Evolutionary conservation across 2,888 invertebrate genomes (phyloP).

Genomic region (Athripsodes cinereus): DNA sequence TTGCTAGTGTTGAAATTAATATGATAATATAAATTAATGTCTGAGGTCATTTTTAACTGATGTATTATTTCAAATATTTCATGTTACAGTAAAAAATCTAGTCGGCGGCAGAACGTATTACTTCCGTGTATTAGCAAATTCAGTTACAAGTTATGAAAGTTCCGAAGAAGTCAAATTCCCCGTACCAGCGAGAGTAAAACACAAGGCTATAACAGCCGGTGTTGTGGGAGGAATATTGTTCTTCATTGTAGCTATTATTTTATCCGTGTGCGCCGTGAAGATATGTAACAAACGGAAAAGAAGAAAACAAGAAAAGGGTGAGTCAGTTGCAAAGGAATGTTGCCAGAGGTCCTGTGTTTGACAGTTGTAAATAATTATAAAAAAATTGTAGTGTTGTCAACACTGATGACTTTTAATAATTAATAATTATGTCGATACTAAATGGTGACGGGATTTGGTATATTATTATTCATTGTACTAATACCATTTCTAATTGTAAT

Average conservation of each 20-base stretch:
- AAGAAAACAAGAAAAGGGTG: slow-evolving; percentile 97
- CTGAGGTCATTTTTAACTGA: too few species aligned
- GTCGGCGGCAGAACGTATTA: slow-evolving; percentile 88
- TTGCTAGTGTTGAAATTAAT: too few species aligned
- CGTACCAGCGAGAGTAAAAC: slow-evolving; percentile 85
- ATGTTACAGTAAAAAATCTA: slow-evolving; percentile 72
- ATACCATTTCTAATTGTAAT: too few species aligned
- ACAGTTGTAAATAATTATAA: slow-evolving; percentile 15
- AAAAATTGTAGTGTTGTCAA: not conserved
- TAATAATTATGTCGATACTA: too few species aligned
- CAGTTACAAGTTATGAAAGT: slow-evolving; percentile 77
- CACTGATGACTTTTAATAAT: slow-evolving; percentile 2
- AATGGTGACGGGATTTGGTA: slow-evolving; percentile 10
- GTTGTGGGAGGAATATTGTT: slow-evolving; percentile 95
- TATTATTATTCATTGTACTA: too few species aligned
- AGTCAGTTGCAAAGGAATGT: slow-evolving; percentile 40
- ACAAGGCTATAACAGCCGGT: slow-evolving; percentile 94
- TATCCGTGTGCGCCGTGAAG: slow-evolving; percentile 95
- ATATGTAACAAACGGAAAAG: slow-evolving; percentile 96
- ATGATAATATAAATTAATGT: too few species aligned
- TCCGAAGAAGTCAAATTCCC: slow-evolving; percentile 85
- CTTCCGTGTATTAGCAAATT: slow-evolving; percentile 86
- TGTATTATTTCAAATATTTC: not conserved
- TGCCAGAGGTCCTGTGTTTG: slow-evolving; percentile 27
- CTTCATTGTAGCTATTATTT: slow-evolving; percentile 95